Evolutionary conservation across 1,140 invertebrate species (phyloP), one percentile per base, ranked within the genome.

Genomic region (Antheraea pernyi): DNA sequence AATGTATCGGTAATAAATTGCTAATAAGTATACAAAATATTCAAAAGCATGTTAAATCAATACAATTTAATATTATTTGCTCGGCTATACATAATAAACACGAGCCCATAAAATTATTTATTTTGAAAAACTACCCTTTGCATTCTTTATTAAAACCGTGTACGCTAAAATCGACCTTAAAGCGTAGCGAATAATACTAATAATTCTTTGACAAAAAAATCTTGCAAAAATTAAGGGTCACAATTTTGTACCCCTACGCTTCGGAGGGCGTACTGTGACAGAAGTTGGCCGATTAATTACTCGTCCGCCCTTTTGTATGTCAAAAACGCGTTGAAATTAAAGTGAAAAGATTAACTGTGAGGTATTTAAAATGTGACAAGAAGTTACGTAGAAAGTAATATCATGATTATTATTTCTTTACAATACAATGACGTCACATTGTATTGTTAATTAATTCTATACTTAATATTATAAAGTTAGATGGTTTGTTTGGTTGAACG

Each of bases 281-380:
- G 64, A 63, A 63, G 61, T 65, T 42, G 64, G 19, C 18, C 64
- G 64, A 65, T 65, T 65, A 65, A 65, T 65, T 65, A 65, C 64
- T 39, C 46, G 46, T 53, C 46, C 46, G 46, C 46, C 46, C 46
- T 53, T 53, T 53, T 53, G 46, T 53, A 53, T 53, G 46, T 53
- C 46, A 53, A 53, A 53, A 53, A n/a, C 46, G 46, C 46, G 46
- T 53, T 53, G 46, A 53, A 53, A 53, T 53, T 53, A 53, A 53
- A 53, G 46, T 13, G 46, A 53, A 53, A 53, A 53, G 46, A 53
- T 53, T 53, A 53, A 53, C 46, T 53, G 16, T n/a, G 46, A 53
- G 16, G 16, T n/a, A n/a, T 16, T 53, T 53, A 53, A 53, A 53
- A 53, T 13, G 10, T 53, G 46, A 53, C 11, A 16, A 6, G 46